A percentile compares a stretch with the other conserved stretches of the same genome.
Conservation (phyloP, 2,797 vertebrate species). For the Linurgus olivaceus region DNA sequence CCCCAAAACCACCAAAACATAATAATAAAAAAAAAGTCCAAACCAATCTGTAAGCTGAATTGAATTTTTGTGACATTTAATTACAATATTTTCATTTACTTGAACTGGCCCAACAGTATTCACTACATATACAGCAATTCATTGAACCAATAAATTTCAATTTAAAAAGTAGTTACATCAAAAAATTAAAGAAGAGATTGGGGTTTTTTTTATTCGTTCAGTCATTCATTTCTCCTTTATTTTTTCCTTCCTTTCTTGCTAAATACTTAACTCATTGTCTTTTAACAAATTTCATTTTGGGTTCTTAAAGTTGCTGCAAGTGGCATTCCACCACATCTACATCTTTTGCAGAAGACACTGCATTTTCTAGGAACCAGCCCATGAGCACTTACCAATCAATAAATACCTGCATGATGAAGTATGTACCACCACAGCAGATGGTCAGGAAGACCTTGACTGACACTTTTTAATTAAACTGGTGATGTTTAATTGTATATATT, state of each 20-base stretch:
- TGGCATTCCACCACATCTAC: not conserved
- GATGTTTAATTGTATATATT: not conserved
- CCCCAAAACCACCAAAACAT: not conserved
- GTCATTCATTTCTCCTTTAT: not conserved
- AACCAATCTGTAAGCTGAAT: not conserved
- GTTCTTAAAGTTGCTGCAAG: not conserved
- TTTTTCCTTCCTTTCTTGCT: not conserved
- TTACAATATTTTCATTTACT: not conserved
- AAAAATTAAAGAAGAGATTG: not conserved
- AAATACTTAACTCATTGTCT: not conserved
- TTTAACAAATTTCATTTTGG: not conserved
- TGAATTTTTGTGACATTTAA: not conserved
- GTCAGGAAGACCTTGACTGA: not conserved
- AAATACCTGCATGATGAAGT: not conserved
- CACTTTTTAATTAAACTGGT: not conserved
- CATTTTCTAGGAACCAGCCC: not conserved
- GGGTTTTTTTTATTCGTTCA: not conserved
- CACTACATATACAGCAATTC: not conserved
- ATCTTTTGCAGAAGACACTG: not conserved
- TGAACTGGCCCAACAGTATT: not conserved
- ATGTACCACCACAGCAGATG: not conserved
- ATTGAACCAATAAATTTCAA: not conserved
- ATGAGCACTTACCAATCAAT: not conserved
- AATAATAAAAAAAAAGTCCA: not conserved
- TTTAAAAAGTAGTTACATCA: not conserved